Percentiles rank a stretch among this genome's conserved stretches.
phyloP scores from a whole-genome alignment of 2,113 vertebrate species.

The Ursus arctos region DNA sequence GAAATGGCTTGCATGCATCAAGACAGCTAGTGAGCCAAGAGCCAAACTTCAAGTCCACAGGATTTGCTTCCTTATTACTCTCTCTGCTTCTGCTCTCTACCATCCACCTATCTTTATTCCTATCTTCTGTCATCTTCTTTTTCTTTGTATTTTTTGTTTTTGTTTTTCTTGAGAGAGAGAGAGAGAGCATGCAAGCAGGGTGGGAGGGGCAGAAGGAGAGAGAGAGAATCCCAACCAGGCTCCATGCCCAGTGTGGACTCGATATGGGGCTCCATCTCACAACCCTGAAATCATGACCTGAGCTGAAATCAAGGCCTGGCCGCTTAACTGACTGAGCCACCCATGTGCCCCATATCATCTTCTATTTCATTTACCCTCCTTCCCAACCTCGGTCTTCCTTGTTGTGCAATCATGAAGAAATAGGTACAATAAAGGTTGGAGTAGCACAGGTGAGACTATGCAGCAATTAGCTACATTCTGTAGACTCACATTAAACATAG shows the following conservation, averaged over 20 bases:
- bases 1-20: background rate
- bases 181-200: background rate
- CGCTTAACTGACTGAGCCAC: background rate
- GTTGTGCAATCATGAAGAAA: background rate
- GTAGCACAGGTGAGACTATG: background rate
- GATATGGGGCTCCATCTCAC: background rate
- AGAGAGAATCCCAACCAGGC: background rate
- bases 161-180: background rate
- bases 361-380: background rate
- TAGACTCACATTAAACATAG: background rate
- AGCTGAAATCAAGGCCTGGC: background rate
- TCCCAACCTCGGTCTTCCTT: background rate
- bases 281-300: background rate
- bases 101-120: background rate
- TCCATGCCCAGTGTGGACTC: background rate
- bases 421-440: background rate
- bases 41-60: accelerated
- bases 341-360: background rate
- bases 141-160: background rate
- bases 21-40: background rate
- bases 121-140: background rate
- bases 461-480: background rate
- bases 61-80: background rate
- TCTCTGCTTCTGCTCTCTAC: background rate
- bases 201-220: background rate